A percentile compares a stretch with the other conserved stretches of the same genome.
phyloP scores from a whole-genome alignment of 2,888 invertebrate species.

The Platycheirus rosarum region DNA sequence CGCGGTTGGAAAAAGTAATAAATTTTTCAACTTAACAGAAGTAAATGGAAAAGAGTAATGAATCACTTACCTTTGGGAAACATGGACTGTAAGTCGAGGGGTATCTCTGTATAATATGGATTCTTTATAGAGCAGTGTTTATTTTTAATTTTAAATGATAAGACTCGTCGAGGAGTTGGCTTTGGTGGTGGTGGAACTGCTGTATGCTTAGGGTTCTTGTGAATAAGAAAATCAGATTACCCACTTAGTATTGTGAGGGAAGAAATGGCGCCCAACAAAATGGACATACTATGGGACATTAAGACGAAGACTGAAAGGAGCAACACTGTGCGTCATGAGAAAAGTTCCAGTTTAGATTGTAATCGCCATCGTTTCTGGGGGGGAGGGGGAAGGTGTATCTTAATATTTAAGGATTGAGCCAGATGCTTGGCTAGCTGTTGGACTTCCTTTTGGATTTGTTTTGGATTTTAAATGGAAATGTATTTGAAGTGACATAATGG shows the following conservation, averaged over 20 bases:
- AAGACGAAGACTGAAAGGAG: constrained; percentile 47
- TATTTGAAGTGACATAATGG: constrained; percentile 70
- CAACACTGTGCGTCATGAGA: neutral
- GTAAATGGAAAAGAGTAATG: constrained; percentile 74
- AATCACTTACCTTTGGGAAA: constrained; percentile 71
- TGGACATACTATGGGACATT: constrained; percentile 44
- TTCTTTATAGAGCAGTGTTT: constrained; percentile 45
- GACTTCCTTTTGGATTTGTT: constrained; percentile 66
- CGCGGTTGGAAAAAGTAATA: constrained; percentile 62
- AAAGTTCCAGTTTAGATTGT: constrained; percentile 52
- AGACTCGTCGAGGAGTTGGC: constrained; percentile 38
- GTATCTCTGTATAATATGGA: constrained; percentile 6
- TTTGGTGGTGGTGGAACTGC: neutral
- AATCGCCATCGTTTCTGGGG: constrained; percentile 31
- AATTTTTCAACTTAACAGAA: constrained; percentile 69
- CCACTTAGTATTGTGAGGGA: constrained; percentile 12
- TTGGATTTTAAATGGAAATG: constrained; percentile 71
- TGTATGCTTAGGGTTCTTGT: neutral
- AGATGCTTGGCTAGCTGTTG: constrained; percentile 33
- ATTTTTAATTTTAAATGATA: constrained; percentile 73
- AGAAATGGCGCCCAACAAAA: constrained; percentile 25
- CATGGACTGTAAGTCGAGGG: constrained; percentile 7
- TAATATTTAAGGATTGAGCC: constrained; percentile 46
- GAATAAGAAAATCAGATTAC: constrained; percentile 62
- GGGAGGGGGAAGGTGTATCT: constrained; percentile 56